A percentile compares a stretch with the other conserved stretches of the same genome.
These are phyloP conservation scores for Pangasius krempfi DNA, from an alignment of 2,797 vertebrate genomes.

Conservation along the genomic window DNA sequence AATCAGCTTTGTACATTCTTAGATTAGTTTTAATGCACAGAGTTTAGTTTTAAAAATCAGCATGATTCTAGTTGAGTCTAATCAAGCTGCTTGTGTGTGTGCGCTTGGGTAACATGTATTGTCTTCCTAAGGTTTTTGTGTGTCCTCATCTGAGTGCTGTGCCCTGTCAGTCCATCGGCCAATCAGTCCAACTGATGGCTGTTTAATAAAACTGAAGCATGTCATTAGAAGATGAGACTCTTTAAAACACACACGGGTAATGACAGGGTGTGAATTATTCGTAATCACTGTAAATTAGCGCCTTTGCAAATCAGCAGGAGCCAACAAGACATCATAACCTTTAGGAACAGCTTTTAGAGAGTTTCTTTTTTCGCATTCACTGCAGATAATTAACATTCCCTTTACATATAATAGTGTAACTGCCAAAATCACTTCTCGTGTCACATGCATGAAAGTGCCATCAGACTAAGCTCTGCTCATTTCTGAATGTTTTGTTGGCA, in stretches of 20 bases:
- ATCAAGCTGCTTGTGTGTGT: background rate
- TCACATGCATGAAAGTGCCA: background rate
- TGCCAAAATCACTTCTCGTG: background rate
- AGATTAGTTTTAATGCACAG: background rate
- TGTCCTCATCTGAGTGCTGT: background rate
- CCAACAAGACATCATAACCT: background rate
- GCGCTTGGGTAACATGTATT: background rate
- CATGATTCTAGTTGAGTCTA: background rate
- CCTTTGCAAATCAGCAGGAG: constrained; percentile 4
- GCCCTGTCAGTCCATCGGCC: background rate
- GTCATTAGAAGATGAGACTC: background rate
- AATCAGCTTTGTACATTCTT: background rate
- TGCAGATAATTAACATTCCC: background rate
- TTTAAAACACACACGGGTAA: background rate
- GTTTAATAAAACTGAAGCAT: constrained; percentile 1
- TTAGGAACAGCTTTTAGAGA: constrained; percentile 1
- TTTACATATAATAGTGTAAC: background rate
- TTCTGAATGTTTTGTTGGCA: background rate
- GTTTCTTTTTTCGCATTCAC: background rate
- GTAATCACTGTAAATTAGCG: constrained; percentile 28
- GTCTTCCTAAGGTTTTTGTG: background rate
- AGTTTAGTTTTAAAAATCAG: background rate
- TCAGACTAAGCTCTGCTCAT: background rate
- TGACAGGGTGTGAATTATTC: constrained; percentile 4
- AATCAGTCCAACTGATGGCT: background rate